Evolutionary conservation across 1,140 invertebrate species (phyloP), one percentile per base, ranked within the genome.

Genomic region (Drosophila mauritiana): DNA sequence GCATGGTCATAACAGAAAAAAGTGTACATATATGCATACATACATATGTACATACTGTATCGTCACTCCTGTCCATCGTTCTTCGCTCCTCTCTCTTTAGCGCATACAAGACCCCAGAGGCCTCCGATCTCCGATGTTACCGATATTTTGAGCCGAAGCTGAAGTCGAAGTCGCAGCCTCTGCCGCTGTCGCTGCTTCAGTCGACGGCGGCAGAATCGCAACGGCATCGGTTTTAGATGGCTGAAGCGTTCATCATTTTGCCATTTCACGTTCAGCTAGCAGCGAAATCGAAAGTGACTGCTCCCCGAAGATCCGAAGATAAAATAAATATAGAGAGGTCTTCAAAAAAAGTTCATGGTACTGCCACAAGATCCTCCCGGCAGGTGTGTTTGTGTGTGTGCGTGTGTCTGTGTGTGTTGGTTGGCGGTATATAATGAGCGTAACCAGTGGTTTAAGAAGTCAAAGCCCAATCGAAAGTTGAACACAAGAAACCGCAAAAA

Each of bases 211-310:
- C 54, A 45, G 54, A 78, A 45, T 64, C 63, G 67, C 81, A 80
- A 67, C 82, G 59, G 68, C 79, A 86, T 75, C 73, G 86, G 82
- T 88, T 90, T 91, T 91, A 82, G 81, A 91, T 90, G 73, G 64
- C 77, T 74, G 75, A 67, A 70, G 75, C 85, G 90, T 91, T 90
- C 90, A 91, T 90, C 83, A 90, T 91, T 91, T 91, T 91, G 90
- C 90, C 90, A 91, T 91, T 91, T 91, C 90, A 91, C 82, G 90
- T 90, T 91, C 90, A 90, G 85, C 90, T 91, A 82, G 90, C 90
- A 91, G 90, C 80, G 90, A 91, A 91, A 91, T 90, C 90, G 85
- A 91, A 91, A 91, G 90, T 91, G 90, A 86, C 80, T 86, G 83
- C 83, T 86, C 83, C 75, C 75, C 80, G 65, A 68, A 77, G 73